Evolutionary conservation across 2,113 vertebrate genomes (phyloP).

Genomic region (Benitochromis conjunctus): DNA sequence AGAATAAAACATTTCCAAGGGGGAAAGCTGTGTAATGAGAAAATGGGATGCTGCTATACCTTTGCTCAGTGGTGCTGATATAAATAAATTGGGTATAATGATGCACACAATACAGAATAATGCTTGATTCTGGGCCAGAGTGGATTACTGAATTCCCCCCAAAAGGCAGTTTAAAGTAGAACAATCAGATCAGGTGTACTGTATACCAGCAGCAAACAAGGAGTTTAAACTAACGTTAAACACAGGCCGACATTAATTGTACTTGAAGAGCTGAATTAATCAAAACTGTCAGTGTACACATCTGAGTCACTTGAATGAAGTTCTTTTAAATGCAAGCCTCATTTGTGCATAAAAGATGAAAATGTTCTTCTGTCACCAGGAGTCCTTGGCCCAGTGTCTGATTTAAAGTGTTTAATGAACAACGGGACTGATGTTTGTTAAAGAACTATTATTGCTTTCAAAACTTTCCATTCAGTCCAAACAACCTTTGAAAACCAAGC

Average conservation of each 20-base stretch:
- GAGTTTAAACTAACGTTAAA: background rate
- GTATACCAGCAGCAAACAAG: background rate
- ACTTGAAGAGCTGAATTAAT: background rate
- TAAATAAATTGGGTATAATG: conserved; percentile 24
- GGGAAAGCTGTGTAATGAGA: background rate
- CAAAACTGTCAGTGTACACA: background rate
- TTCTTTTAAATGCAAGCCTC: background rate
- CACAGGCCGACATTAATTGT: background rate
- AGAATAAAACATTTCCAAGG: conserved; percentile 5
- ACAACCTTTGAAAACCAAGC: background rate
- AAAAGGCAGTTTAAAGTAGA: background rate
- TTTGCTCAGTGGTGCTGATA: conserved; percentile 2
- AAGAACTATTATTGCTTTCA: background rate
- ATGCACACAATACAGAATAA: conserved; percentile 3
- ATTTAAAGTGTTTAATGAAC: background rate
- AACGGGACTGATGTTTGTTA: background rate
- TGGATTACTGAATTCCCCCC: background rate
- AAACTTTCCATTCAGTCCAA: background rate
- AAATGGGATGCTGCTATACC: background rate
- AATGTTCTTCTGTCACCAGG: background rate
- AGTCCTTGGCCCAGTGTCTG: background rate
- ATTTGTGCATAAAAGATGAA: background rate
- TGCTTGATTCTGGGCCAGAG: background rate
- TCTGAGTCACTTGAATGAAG: background rate
- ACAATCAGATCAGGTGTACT: background rate